These are phyloP conservation scores for Setipinna tenuifilis DNA, from an alignment of 2,797 vertebrate species.

Conservation along the genomic window DNA sequence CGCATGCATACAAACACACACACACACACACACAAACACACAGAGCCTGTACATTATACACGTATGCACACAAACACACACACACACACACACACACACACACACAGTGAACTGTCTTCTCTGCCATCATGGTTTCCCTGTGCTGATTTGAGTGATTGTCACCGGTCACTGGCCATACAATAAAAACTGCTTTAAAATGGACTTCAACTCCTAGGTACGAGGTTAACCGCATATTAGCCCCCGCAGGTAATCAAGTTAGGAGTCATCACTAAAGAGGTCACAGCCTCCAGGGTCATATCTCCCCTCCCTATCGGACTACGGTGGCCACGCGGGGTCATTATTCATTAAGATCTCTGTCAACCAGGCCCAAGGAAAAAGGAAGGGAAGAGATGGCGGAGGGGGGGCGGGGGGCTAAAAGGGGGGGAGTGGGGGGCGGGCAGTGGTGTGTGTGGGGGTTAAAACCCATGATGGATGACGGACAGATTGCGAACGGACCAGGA, in stretches of 20 bases:
- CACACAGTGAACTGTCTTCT: too few species aligned
- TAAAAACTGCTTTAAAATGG: slow-evolving; percentile 30
- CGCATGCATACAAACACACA: too few species aligned
- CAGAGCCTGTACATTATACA: too few species aligned
- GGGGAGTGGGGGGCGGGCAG: slow-evolving; percentile 25
- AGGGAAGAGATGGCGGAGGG: slow-evolving; percentile 9
- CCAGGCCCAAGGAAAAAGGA: neutral
- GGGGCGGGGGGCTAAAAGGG: neutral
- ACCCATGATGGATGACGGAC: slow-evolving; percentile 65
- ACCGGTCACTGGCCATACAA: slow-evolving; percentile 1
- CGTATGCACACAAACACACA: too few species aligned
- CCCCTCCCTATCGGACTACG: slow-evolving; percentile 27
- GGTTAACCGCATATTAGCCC: slow-evolving; percentile 10
- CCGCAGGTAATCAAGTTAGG: neutral
- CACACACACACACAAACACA: too few species aligned
- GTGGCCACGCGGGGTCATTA: slow-evolving; percentile 16
- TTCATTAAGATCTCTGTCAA: slow-evolving; percentile 44
- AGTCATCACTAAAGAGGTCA: slow-evolving; percentile 14
- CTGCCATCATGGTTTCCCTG: neutral
- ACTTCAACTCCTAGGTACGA: neutral
- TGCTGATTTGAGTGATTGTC: neutral
- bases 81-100: too few species aligned
- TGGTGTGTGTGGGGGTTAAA: neutral
- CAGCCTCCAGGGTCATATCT: slow-evolving; percentile 27
- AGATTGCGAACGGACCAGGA: slow-evolving; percentile 67